These are phyloP conservation scores for Perizoma affinitatum DNA, from an alignment of 2,888 invertebrate genomes.

Conservation along the genomic window DNA sequence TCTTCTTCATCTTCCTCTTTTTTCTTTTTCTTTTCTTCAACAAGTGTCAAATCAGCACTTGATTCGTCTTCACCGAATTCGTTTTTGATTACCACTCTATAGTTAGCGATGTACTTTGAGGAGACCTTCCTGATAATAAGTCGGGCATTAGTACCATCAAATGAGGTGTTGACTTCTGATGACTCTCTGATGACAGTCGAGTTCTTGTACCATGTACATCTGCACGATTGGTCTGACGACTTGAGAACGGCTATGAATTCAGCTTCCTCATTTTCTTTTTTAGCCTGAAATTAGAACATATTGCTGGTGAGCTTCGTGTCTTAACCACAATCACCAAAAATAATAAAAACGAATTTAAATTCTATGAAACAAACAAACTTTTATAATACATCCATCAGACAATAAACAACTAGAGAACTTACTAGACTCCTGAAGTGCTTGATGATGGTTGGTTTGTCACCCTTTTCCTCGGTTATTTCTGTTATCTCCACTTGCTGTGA, in stretches of 20 bases:
- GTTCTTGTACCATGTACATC: conserved; percentile 94
- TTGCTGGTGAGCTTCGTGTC: neutral
- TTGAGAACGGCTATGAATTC: conserved; percentile 91
- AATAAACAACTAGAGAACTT: conserved; percentile 55
- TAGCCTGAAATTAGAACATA: conserved; percentile 56
- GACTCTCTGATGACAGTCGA: conserved; percentile 90
- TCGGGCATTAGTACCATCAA: conserved; percentile 92
- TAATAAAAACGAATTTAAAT: too few species aligned
- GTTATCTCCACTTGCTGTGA: conserved; percentile 94
- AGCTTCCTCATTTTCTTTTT: conserved; percentile 86
- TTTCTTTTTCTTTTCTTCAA: conserved; percentile 85
- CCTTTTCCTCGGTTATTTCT: conserved; percentile 91
- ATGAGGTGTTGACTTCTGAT: conserved; percentile 90
- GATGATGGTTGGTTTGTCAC: conserved; percentile 91
- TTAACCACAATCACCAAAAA: too few species aligned
- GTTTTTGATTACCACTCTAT: conserved; percentile 94
- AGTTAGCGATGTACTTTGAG: conserved; percentile 91
- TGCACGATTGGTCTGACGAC: conserved; percentile 90
- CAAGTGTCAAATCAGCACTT: conserved; percentile 92
- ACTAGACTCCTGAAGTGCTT: conserved; percentile 91
- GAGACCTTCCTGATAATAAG: conserved; percentile 90
- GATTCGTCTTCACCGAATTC: conserved; percentile 96
- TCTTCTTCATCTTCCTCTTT: conserved; percentile 76
- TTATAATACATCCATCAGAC: neutral
- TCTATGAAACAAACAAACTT: neutral